Evolutionary conservation across 2,888 invertebrate species (phyloP).

Genomic region (Perithous albicinctus): DNA sequence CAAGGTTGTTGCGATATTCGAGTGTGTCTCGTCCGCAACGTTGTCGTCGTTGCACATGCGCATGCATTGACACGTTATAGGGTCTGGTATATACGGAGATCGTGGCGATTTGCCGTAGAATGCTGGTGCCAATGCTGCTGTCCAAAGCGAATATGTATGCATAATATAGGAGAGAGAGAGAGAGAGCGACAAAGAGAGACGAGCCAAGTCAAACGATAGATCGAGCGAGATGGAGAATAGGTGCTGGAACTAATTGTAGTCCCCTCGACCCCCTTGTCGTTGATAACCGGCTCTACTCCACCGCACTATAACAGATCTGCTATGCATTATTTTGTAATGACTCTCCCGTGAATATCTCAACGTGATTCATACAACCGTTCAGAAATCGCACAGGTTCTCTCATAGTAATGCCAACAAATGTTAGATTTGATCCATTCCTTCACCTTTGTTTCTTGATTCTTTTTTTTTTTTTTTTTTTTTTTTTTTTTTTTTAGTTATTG

Average conservation of each 20-base stretch:
- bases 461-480: background rate
- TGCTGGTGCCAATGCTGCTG: slow-evolving; percentile 27
- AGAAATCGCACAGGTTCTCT: slow-evolving; percentile 50
- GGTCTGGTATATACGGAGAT: slow-evolving; percentile 38
- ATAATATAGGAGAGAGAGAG: slow-evolving; percentile 52
- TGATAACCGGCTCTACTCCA: slow-evolving; percentile 43
- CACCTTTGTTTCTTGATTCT: slow-evolving; percentile 54
- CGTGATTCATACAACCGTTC: slow-evolving; percentile 56
- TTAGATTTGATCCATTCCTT: slow-evolving; percentile 59
- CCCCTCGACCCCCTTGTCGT: slow-evolving; percentile 37
- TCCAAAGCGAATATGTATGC: slow-evolving; percentile 27
- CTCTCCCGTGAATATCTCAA: slow-evolving; percentile 43
- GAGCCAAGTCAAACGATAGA: slow-evolving; percentile 70
- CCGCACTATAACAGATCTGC: slow-evolving; percentile 18
- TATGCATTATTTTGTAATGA: slow-evolving; percentile 57
- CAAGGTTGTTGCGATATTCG: slow-evolving; percentile 51
- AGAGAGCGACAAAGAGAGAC: slow-evolving; percentile 66
- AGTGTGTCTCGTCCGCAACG: background rate
- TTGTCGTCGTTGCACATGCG: slow-evolving; percentile 22
- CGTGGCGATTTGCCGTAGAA: slow-evolving; percentile 65
- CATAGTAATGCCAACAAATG: slow-evolving; percentile 45
- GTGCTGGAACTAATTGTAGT: slow-evolving; percentile 58
- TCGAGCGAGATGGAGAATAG: slow-evolving; percentile 70
- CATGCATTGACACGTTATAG: slow-evolving; percentile 54
- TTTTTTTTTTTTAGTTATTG: slow-evolving; percentile 3